Evolutionary conservation across 2,888 invertebrate genomes (phyloP), one percentile per base, ranked within the genome.

Genomic region (Venusia cambrica): DNA sequence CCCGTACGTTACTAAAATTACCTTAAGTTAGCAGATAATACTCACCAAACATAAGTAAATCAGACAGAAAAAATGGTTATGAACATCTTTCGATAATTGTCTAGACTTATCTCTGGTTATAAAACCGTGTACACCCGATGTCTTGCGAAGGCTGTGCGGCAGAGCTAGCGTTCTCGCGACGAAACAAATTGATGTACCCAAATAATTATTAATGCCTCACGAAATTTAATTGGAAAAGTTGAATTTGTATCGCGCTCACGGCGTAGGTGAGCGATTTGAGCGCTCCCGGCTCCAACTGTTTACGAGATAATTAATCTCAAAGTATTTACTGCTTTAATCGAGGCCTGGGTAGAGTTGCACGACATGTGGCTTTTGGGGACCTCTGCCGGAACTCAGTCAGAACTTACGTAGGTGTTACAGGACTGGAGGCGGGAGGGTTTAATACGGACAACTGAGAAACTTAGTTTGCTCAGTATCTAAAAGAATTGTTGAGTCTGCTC

Each of bases 141-240:
- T 57, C 51, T 64, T 54, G 44, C 57, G 62, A 53, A 72, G 71
- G 61, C 66, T 73, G 77, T 59, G 73, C 68, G 63, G 67, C 73
- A 77, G 60, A 77, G 68, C 57, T 54, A 59, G 56, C 66, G 70
- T 57, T 61, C 62, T 62, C 21, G 77, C 76, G 78, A 80, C 80
- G 87, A 84, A 87, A 87, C 87, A 87, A 88, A 88, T 87, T 87
- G 87, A 87, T 88, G 87, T 88, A 87, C 87, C 88, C 83, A 85
- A 87, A 88, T 87, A 88, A 88, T 88, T 88, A 88, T 88, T 88
- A 87, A 87, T 88, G 88, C 88, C 84, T 87, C 87, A 88, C 84
- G 87, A 88, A 88, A 87, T 88, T 88, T 88, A 88, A 88, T 88
- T 88, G 88, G 88, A 88, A 88, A 88, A 88, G 87, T 88, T 87